Percentiles rank a stretch among this genome's conserved stretches.
These are phyloP conservation scores for Carollia perspicillata DNA, from an alignment of 2,113 vertebrate species.

Conservation along the genomic window DNA sequence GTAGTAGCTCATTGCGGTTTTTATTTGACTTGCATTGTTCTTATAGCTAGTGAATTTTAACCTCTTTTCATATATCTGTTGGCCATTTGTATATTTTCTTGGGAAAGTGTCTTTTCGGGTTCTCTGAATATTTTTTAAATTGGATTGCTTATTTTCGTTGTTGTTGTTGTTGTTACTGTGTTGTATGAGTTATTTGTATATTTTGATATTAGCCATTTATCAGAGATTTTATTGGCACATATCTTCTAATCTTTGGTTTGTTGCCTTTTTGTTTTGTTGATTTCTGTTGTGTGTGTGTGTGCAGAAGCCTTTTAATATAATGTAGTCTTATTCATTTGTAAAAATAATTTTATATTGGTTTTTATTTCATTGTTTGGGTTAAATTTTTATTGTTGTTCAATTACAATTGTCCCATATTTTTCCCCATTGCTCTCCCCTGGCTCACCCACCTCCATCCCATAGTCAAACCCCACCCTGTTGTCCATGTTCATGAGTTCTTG, in stretches of 20 bases:
- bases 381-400: too few species aligned
- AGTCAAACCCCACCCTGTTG: too few species aligned
- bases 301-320: background rate
- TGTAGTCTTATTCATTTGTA: background rate
- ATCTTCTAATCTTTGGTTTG: background rate
- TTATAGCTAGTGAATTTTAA: background rate
- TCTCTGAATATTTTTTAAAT: background rate
- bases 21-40: background rate
- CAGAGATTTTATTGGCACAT: background rate
- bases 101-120: background rate
- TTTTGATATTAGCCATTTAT: background rate
- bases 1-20: background rate
- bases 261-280: background rate
- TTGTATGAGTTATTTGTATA: background rate
- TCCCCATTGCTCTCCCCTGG: too few species aligned
- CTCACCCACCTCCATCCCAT: too few species aligned
- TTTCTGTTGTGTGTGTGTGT: too few species aligned
- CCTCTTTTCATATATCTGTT: background rate
- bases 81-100: background rate
- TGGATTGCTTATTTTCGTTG: background rate
- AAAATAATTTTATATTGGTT: background rate
- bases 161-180: background rate
- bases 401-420: too few species aligned
- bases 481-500: too few species aligned
- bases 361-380: background rate